Percentiles rank a stretch among this genome's conserved stretches.
Evolutionary conservation across 92 coral and sea anemone genomes (phyloP).

Genomic region (Bergia puertoricense): DNA sequence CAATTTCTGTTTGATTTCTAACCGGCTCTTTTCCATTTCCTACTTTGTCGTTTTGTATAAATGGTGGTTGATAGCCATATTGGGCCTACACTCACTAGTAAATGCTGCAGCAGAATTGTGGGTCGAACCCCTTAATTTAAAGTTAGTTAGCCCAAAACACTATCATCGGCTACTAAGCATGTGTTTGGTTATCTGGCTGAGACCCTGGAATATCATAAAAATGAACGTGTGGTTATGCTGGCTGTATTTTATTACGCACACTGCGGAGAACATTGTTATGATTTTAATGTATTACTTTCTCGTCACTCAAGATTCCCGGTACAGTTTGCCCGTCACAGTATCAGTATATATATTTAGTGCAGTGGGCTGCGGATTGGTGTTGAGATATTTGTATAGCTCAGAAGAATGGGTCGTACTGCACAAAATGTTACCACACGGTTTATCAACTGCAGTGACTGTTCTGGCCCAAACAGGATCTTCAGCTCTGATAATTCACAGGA

Average conservation of each 20-base stretch:
- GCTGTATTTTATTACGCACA: background rate
- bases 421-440: background rate
- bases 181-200: constrained; percentile 10
- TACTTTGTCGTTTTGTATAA: constrained; percentile 38
- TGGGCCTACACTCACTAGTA: constrained; percentile 17
- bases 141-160: too few relatives aligned
- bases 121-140: background rate
- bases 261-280: constrained; percentile 35
- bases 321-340: constrained; percentile 39
- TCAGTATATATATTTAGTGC: constrained; percentile 38
- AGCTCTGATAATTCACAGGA: background rate
- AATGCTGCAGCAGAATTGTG: constrained; percentile 11
- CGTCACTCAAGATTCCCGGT: constrained; percentile 14
- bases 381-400: background rate
- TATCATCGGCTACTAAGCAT: background rate
- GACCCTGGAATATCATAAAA: background rate
- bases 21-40: constrained; percentile 41
- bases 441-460: background rate
- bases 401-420: background rate
- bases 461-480: background rate
- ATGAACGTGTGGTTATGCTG: background rate
- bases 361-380: background rate
- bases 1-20: constrained; percentile 6
- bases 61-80: constrained; percentile 44
- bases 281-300: constrained; percentile 24